Base-by-base conservation (phyloP, 2,888 invertebrate genomes). In the Ornithoptera alexandrae region DNA sequence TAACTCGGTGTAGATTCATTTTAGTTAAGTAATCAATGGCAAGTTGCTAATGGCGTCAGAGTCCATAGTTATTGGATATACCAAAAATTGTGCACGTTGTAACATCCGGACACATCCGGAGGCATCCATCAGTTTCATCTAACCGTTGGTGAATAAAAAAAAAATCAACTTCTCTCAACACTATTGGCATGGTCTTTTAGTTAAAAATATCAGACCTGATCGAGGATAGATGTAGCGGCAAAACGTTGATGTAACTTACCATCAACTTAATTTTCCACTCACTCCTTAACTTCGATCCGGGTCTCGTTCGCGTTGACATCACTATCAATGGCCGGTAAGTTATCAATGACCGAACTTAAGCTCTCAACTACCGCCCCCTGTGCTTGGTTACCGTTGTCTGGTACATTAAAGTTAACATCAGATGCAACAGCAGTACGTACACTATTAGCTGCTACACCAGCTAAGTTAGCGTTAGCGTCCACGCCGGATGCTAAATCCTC, bases 251-350 rank as follows among this genome's bases (percentile, higher is more conserved):
- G 10, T 39, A 39, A 39, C 39, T 30, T 30, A 30, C 30, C 30
- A 30, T 46, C 6, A 15, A 46, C 46, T 46, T 42, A 53, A 65
- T 57, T 70, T 72, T 15, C n/a, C 22, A 61, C 36, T 58, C 46
- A 66, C 62, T 71, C 53, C 56, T 60, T 70, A 36, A 61, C 66
- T 57, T 30, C 24, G 57, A 66, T 61, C 59, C 69, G 59, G 10
- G 58, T 62, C 42, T 87, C 89, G 72, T 91, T 90, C 0, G 89
- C 90, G 70, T 89, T 90, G 6, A 89, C 80, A 68, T 91, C 91
- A 63, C 88, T 84, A 72, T 92, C 91, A 4, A 91, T 90, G 2
- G 90, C 90, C 4, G 91, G 91, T 73, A 91, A 75, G 62, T 86
- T 88, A 71, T 89, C 90, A 65, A 91, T 88, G n/a, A 88, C 83